Evolutionary conservation across 2,888 invertebrate species (phyloP).

Genomic region (Pseudococcus jackbeardsleyi): DNA sequence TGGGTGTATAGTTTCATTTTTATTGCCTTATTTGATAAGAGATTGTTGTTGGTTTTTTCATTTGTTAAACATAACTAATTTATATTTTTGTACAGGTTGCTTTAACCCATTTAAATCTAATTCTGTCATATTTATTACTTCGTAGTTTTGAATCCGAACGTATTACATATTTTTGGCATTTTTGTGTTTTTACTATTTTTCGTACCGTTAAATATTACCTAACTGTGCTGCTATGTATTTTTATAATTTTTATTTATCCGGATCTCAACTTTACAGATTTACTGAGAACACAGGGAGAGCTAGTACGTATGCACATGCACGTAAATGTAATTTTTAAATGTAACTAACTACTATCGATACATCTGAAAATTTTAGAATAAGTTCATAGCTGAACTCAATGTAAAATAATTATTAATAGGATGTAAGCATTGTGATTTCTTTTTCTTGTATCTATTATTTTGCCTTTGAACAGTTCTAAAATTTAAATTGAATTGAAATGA

Average conservation of each 20-base stretch:
- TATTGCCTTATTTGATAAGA: background rate
- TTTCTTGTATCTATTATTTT: too few species aligned
- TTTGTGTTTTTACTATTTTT: background rate
- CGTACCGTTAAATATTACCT: background rate
- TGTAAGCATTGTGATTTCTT: too few species aligned
- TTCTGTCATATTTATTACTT: background rate
- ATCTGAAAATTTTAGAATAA: too few species aligned
- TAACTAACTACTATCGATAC: too few species aligned
- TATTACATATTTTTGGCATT: background rate
- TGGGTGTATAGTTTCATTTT: constrained; percentile 69
- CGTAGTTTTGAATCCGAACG: background rate
- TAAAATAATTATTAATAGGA: too few species aligned
- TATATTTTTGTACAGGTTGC: constrained; percentile 13
- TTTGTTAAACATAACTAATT: constrained; percentile 8
- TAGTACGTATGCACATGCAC: background rate
- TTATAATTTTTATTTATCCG: background rate
- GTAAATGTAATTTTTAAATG: background rate
- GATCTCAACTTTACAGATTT: background rate
- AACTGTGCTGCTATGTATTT: background rate
- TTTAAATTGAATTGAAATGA: too few species aligned
- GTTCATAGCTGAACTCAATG: too few species aligned
- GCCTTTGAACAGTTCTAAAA: too few species aligned
- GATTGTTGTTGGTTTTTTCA: constrained; percentile 18
- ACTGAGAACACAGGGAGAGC: background rate
- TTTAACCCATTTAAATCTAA: background rate